phyloP scores from a whole-genome alignment of 2,113 vertebrate species.

The Ciconia stormi region DNA sequence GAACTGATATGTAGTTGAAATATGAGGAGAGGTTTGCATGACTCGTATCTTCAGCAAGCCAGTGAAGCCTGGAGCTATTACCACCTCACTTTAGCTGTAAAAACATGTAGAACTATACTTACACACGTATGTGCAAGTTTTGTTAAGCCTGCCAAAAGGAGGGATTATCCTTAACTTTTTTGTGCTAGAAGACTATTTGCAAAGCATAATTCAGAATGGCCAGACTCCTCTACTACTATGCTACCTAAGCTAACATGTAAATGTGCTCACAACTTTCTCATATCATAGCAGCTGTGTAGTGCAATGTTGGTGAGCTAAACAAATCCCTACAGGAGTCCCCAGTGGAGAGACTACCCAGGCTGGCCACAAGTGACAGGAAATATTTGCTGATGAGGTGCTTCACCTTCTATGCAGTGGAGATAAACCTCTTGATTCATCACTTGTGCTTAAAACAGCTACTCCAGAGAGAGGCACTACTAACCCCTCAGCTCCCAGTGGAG shows the following conservation, averaged over 20 bases:
- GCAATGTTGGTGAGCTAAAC: background rate
- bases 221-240: background rate
- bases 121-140: background rate
- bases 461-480: background rate
- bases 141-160: background rate
- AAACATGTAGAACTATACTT: background rate
- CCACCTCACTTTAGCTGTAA: background rate
- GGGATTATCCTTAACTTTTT: background rate
- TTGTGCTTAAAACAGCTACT: background rate
- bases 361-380: background rate
- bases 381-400: background rate
- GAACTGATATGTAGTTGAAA: background rate
- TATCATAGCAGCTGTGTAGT: background rate
- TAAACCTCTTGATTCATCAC: background rate
- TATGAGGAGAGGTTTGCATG: background rate
- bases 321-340: background rate
- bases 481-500: background rate
- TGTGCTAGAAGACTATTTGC: background rate
- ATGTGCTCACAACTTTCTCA: background rate
- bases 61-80: background rate
- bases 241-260: background rate
- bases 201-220: background rate
- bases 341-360: background rate
- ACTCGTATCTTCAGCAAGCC: background rate
- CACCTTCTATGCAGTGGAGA: background rate